Evolutionary conservation across 2,797 vertebrate genomes (phyloP).

Genomic region (Anomalospiza imberbis): DNA sequence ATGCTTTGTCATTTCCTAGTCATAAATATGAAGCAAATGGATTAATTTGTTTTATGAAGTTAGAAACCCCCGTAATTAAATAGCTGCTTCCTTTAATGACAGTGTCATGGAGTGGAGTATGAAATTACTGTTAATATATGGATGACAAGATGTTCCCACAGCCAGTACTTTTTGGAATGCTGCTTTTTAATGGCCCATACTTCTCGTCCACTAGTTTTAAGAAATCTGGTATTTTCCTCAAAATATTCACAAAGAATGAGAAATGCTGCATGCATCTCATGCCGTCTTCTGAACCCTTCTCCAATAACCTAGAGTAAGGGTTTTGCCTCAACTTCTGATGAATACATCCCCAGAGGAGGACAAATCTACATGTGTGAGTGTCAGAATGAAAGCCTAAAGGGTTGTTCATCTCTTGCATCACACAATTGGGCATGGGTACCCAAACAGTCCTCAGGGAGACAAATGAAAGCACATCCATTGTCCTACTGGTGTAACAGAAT

Average conservation of each 20-base stretch:
- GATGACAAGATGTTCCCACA: background rate
- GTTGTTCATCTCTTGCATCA: background rate
- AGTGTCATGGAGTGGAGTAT: background rate
- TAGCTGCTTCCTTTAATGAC: background rate
- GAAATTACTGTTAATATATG: background rate
- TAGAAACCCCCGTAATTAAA: slow-evolving; percentile 30
- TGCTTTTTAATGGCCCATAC: background rate
- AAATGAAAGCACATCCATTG: background rate
- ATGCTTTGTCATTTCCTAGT: background rate
- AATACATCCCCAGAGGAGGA: background rate
- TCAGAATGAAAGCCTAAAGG: background rate
- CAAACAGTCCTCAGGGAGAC: background rate
- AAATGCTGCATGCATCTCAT: background rate
- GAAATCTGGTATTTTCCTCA: background rate
- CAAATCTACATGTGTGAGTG: background rate
- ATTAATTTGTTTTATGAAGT: slow-evolving; percentile 1
- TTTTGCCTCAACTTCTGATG: background rate
- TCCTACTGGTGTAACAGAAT: background rate
- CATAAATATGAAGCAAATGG: slow-evolving; percentile 14
- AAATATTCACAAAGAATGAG: background rate
- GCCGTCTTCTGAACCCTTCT: background rate
- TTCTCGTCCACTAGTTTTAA: background rate
- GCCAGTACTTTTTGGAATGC: background rate
- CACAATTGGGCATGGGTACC: background rate
- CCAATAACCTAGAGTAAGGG: background rate